Percentiles rank a stretch among this genome's conserved stretches.
Conservation (phyloP, 1,140 invertebrate genomes). For the Mesaphorura yosii region DNA sequence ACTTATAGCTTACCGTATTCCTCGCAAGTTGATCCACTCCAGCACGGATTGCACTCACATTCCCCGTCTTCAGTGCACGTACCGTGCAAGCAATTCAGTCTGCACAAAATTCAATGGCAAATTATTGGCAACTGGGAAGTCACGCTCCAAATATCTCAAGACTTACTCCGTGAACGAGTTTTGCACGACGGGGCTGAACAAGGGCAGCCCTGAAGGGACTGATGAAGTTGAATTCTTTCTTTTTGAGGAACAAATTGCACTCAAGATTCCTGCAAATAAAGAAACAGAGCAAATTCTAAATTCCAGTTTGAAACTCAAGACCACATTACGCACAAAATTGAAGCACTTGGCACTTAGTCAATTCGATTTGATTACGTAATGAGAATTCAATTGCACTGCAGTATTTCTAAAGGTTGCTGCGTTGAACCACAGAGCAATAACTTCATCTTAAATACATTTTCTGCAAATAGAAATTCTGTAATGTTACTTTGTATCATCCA, state of each 20-base stretch:
- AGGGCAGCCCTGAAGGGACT: background rate
- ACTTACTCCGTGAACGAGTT: background rate
- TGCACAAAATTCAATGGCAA: conserved; percentile 1
- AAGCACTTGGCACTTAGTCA: too few relatives aligned
- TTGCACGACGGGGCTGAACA: background rate
- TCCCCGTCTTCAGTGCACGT: conserved; percentile 18
- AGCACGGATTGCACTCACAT: conserved; percentile 30
- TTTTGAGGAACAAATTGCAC: conserved; percentile 20
- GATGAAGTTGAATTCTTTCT: background rate
- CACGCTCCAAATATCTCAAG: background rate
- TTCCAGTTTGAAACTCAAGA: background rate
- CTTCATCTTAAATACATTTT: too few relatives aligned
- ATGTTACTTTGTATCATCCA: too few relatives aligned
- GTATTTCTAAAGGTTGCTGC: too few relatives aligned
- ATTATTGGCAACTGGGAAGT: conserved; percentile 8
- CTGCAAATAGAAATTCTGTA: too few relatives aligned
- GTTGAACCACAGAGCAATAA: too few relatives aligned
- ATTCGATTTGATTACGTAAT: too few relatives aligned
- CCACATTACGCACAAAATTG: too few relatives aligned
- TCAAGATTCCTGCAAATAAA: conserved; percentile 19
- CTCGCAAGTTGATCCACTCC: conserved; percentile 26
- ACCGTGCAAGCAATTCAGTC: conserved; percentile 24
- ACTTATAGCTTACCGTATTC: conserved; percentile 32
- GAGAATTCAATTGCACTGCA: too few relatives aligned
- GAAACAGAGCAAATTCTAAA: conserved; percentile 13